phyloP scores from a whole-genome alignment of 2,113 vertebrate species.

The Orthochromis indermauri region DNA sequence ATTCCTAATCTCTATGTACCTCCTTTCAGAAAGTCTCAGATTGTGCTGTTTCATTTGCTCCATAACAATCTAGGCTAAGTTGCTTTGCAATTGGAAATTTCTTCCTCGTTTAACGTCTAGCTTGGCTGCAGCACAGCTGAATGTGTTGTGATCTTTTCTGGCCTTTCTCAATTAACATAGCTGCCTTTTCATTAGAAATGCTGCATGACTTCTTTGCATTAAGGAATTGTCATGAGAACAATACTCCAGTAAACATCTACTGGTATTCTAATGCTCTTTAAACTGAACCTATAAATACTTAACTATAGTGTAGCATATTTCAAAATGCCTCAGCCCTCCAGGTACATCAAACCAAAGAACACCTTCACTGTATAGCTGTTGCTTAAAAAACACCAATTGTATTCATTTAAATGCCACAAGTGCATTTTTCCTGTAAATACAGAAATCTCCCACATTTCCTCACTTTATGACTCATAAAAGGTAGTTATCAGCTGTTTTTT shows the following conservation, averaged over 20 bases:
- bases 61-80: constrained; percentile 16
- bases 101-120: neutral
- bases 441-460: neutral
- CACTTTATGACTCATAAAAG: neutral
- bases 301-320: neutral
- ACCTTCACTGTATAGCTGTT: neutral
- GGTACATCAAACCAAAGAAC: neutral
- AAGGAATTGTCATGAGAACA: neutral
- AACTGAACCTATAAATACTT: neutral
- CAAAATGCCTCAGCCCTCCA: neutral
- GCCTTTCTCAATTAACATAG: neutral
- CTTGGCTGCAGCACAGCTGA: neutral
- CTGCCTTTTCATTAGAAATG: neutral
- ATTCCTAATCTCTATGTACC: constrained; percentile 33
- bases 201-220: neutral
- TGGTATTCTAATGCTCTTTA: neutral
- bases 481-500: neutral
- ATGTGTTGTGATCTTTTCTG: neutral
- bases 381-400: neutral
- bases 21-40: constrained; percentile 32
- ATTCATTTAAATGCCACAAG: neutral
- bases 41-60: constrained; percentile 29
- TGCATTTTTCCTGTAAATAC: neutral
- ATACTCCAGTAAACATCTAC: neutral
- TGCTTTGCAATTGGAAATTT: neutral